Conservation (phyloP, 2,888 invertebrate genomes). For the Synergus laeviventris region DNA sequence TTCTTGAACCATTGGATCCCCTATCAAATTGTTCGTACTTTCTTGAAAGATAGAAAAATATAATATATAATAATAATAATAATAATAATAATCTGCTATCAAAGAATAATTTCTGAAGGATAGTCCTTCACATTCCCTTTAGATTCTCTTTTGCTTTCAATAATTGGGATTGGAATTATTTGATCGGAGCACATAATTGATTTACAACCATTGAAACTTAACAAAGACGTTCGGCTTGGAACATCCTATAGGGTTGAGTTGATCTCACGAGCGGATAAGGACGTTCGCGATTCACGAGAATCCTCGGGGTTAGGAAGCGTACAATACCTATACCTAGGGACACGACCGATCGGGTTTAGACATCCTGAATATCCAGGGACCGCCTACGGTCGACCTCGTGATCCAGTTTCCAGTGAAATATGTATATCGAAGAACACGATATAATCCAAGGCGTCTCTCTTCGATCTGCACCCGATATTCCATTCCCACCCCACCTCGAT, state of each 20-base stretch:
- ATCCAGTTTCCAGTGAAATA: conserved; percentile 45
- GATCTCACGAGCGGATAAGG: conserved; percentile 37
- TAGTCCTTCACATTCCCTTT: not conserved
- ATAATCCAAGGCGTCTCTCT: conserved; percentile 43
- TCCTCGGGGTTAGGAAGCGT: conserved; percentile 33
- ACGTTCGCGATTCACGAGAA: conserved; percentile 38
- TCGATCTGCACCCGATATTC: conserved; percentile 41
- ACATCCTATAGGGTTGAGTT: conserved; percentile 37
- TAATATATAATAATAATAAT: not conserved
- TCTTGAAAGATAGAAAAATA: not conserved
- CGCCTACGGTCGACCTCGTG: conserved; percentile 47
- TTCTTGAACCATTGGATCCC: not conserved
- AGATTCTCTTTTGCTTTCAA: conserved; percentile 1
- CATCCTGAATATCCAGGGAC: conserved; percentile 45
- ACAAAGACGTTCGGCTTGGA: conserved; percentile 32
- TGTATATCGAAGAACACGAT: conserved; percentile 20
- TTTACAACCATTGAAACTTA: conserved; percentile 31
- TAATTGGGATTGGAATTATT: conserved; percentile 19
- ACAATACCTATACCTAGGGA: conserved; percentile 17
- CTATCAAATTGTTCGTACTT: not conserved
- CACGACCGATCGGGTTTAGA: conserved; percentile 41
- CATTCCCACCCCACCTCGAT: not conserved
- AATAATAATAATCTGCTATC: no score
- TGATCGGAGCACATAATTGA: conserved; percentile 18
- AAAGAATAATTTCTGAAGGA: not conserved